Conservation (phyloP, 2,797 vertebrate species). For the Chrysocyon brachyurus region DNA sequence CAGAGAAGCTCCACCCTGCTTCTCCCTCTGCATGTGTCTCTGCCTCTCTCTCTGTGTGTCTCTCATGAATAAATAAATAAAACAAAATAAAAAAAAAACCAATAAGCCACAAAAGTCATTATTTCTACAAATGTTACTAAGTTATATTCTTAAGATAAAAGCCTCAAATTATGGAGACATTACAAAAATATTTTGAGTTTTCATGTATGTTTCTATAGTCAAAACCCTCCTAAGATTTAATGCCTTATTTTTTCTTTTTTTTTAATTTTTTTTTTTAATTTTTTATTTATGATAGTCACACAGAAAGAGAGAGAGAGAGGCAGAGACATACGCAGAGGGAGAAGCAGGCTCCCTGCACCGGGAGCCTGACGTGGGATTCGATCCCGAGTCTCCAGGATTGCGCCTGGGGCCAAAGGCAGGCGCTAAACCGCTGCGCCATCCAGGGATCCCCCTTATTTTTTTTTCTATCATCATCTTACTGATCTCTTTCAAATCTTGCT, state of each 20-base stretch:
- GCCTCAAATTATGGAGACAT: neutral
- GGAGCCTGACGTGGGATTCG: too few relatives aligned
- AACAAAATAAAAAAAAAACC: neutral
- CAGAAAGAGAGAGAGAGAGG: too few relatives aligned
- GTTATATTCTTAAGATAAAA: neutral
- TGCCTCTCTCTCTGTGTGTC: neutral
- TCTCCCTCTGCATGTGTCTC: neutral
- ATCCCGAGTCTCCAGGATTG: too few relatives aligned
- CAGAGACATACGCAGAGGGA: too few relatives aligned
- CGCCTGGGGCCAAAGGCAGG: too few relatives aligned
- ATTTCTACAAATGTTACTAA: neutral
- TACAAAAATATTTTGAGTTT: constrained; percentile 51
- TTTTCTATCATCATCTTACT: neutral
- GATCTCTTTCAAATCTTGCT: neutral
- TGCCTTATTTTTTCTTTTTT: neutral
- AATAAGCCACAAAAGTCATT: neutral
- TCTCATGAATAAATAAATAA: neutral
- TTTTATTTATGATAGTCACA: too few relatives aligned
- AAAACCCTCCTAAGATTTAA: neutral
- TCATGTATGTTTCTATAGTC: neutral
- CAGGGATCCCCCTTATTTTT: neutral
- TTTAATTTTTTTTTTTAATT: too few relatives aligned
- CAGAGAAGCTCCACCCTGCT: neutral
- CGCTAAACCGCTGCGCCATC: too few relatives aligned
- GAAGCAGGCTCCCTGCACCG: too few relatives aligned